Base-by-base conservation (phyloP, 2,888 invertebrate species). In the Celastrina argiolus region DNA sequence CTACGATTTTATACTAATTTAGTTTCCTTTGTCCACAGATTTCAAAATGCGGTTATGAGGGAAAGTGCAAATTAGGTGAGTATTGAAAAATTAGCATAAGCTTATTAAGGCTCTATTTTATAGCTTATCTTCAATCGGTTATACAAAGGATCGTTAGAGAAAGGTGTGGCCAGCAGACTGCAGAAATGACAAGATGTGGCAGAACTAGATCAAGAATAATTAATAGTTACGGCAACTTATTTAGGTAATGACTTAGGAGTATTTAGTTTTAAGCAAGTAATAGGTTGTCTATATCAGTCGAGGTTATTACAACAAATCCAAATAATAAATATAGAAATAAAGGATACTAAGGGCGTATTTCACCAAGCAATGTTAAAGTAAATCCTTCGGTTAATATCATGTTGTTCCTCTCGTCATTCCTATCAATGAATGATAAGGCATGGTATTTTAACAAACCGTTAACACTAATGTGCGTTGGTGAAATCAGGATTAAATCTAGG, bases 1-100 rank as follows among this genome's bases (percentile, higher is more conserved):
- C 16, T 22, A 26, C 22, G 45, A 10, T 18, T 16, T 22, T 22
- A 12, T 39, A 14, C 12, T 36, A 22, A 61, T 39, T 22, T 1
- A 22, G 36, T 22, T 22, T 76, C 78, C 76, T 77, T 81, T 87
- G 75, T 81, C 82, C 75, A 58, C 89, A 89, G 90, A 83, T 85
- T 75, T 74, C 75, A 83, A 88, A 77, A 74, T 72, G 75, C 82
- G 83, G 81, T 87, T 87, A 88, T 88, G 88, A 88, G 80, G 77
- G 75, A 74, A 76, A 76, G 79, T 77, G 79, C 70, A 76, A 74
- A 80, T 83, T 82, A 87, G 85, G 89, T 88, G 75, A 88, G 88
- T 83, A 31, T 51, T 64, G 4, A 26, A 65, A 26, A 56, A 51
- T 67, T 70, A 67, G 69, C 70, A 72, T 78, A 76, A 75, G 74